Base-by-base conservation (phyloP, 1,140 invertebrate species). In the Drosophila subobscura region DNA sequence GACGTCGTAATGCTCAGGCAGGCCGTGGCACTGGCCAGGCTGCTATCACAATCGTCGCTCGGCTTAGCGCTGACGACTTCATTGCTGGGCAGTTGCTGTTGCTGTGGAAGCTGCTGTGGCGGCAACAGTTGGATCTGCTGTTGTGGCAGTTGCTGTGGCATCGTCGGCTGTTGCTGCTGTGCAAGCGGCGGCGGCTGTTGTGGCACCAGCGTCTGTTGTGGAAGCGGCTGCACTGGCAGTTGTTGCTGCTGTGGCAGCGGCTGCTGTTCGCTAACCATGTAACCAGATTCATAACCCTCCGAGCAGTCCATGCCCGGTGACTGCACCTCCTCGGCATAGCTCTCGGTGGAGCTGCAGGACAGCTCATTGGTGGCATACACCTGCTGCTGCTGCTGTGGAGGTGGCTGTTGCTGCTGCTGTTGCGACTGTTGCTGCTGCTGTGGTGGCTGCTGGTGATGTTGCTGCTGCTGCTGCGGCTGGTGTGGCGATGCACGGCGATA, bases 1-100 rank as follows among this genome's bases (percentile, higher is more conserved):
- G 81, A 64, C 42, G 89, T 91, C 16, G 89, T 91, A 47, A 91
- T 90, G 72, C 89, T 91, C 49, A 91, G 70, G 29, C 89, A 91
- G 58, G 72, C 86, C 29, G 80, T 91, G 58, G 79, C 78, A 50
- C 78, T 86, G 45, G 90, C 70, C 56, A 84, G 58, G 55, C 85
- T 90, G 55, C 85, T 90, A 77, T 92, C 91, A 74, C 77, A 79
- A 37, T 90, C 89, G 51, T 91, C 86, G 33, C 50, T 78, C 33
- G 33, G 33, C 55, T 83, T 78, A 27, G 56, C 50, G 12, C 46
- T 20, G 3, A 55, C 23, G 10, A 74, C 83, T 20, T 60, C 25
- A 40, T 44, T 66, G 41, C 58, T 53, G 12, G 12, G 37, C 45
- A 52, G 14, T 47, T 46, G 47, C 52, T 51, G 66, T 51, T 45